Conservation (phyloP, 2,888 invertebrate genomes). For the Meloe dianella region DNA sequence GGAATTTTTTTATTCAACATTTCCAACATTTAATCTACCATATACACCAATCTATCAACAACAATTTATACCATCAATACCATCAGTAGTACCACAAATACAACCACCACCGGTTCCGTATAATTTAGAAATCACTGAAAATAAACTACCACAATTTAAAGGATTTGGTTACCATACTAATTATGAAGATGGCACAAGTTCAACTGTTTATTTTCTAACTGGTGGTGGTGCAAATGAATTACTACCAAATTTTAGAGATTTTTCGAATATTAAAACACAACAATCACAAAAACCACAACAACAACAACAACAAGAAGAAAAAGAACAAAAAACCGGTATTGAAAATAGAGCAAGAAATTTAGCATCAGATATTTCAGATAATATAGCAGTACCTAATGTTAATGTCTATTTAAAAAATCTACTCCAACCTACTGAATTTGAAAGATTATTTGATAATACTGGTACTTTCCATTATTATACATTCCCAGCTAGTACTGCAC, state of each 20-base stretch:
- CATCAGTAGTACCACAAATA: conserved; percentile 13
- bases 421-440: conserved; percentile 24
- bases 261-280: conserved; percentile 17
- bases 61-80: not conserved
- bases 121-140: conserved; percentile 16
- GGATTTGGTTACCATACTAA: conserved; percentile 51
- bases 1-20: conserved; percentile 27
- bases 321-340: conserved; percentile 15
- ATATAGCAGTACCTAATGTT: conserved; percentile 32
- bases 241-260: too few species aligned
- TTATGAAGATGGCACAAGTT: conserved; percentile 44
- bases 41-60: conserved; percentile 24
- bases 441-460: conserved; percentile 30
- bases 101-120: conserved; percentile 17
- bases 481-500: conserved; percentile 33
- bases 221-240: conserved; percentile 40
- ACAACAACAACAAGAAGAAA: conserved; percentile 14
- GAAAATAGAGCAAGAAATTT: conserved; percentile 36
- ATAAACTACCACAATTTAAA: conserved; percentile 29
- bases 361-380: conserved; percentile 44
- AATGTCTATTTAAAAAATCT: conserved; percentile 23
- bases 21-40: conserved; percentile 18
- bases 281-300: too few species aligned
- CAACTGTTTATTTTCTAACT: conserved; percentile 48
- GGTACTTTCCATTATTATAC: conserved; percentile 36